A percentile compares a stretch with the other conserved stretches of the same genome.
Conservation (phyloP, 2,113 vertebrate genomes). For the Sula dactylatra region DNA sequence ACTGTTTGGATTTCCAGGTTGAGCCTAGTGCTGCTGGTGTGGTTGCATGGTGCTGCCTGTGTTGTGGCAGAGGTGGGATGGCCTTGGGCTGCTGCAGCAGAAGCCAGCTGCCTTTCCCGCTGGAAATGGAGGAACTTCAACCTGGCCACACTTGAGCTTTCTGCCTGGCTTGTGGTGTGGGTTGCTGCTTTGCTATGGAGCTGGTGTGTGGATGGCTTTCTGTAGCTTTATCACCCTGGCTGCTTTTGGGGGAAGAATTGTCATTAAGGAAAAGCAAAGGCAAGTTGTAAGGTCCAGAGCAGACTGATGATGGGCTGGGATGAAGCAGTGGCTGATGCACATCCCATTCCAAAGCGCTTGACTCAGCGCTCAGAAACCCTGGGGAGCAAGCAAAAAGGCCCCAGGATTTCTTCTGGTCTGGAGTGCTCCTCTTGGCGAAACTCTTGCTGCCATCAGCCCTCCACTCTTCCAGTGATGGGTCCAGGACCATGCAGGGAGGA, state of each 20-base stretch:
- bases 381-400: not conserved
- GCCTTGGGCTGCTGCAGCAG: not conserved
- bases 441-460: not conserved
- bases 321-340: not conserved
- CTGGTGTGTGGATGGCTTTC: not conserved
- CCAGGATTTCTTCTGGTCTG: not conserved
- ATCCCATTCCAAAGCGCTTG: accelerated
- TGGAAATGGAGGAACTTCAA: accelerated
- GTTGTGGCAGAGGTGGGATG: not conserved
- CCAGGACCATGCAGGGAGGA: accelerated
- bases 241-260: not conserved
- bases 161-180: not conserved
- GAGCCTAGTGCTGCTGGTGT: not conserved
- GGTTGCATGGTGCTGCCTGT: not conserved
- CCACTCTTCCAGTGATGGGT: not conserved
- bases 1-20: not conserved
- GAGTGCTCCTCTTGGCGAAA: not conserved
- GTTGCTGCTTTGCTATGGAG: not conserved
- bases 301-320: not conserved
- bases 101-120: not conserved
- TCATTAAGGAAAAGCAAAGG: not conserved
- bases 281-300: not conserved
- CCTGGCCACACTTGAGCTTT: accelerated
- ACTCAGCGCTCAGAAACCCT: not conserved
- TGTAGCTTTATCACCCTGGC: not conserved